Conservation (phyloP, 2,888 invertebrate species). For the Sialis fuliginosa region DNA sequence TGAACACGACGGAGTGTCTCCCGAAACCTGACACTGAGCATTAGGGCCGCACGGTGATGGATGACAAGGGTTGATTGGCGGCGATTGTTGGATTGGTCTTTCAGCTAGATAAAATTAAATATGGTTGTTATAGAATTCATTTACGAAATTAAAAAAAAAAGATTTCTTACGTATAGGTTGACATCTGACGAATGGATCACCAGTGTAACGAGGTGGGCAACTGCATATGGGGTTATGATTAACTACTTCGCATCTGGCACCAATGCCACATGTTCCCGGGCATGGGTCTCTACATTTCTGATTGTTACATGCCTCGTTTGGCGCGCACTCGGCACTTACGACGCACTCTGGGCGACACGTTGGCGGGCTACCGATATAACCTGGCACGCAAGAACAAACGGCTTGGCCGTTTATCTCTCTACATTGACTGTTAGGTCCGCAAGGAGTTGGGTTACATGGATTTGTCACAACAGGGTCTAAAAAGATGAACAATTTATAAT, state of each 20-base stretch:
- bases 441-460: conserved; percentile 45
- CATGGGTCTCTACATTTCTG: conserved; percentile 52
- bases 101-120: conserved; percentile 20
- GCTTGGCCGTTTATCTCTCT: conserved; percentile 29
- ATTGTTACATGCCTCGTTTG: conserved; percentile 45
- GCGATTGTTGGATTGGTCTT: conserved; percentile 25
- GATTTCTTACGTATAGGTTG: conserved; percentile 28
- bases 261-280: conserved; percentile 47
- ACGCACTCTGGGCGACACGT: conserved; percentile 52
- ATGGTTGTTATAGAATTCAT: not conserved
- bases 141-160: not conserved
- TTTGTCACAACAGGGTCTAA: conserved; percentile 25
- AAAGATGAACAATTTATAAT: conserved; percentile 6
- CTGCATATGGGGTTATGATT: conserved; percentile 55
- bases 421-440: conserved; percentile 37
- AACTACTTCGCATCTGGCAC: conserved; percentile 46
- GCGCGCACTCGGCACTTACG: conserved; percentile 47
- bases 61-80: conserved; percentile 44
- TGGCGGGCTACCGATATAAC: conserved; percentile 50
- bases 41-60: conserved; percentile 72
- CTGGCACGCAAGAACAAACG: conserved; percentile 47
- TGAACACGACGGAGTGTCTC: conserved; percentile 54
- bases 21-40: conserved; percentile 47
- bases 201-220: conserved; percentile 44
- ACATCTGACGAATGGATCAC: conserved; percentile 56